Percentiles rank a stretch among this genome's conserved stretches.
These are phyloP conservation scores for Myiotriccus ornatus DNA, from an alignment of 2,797 vertebrate genomes.

Conservation along the genomic window DNA sequence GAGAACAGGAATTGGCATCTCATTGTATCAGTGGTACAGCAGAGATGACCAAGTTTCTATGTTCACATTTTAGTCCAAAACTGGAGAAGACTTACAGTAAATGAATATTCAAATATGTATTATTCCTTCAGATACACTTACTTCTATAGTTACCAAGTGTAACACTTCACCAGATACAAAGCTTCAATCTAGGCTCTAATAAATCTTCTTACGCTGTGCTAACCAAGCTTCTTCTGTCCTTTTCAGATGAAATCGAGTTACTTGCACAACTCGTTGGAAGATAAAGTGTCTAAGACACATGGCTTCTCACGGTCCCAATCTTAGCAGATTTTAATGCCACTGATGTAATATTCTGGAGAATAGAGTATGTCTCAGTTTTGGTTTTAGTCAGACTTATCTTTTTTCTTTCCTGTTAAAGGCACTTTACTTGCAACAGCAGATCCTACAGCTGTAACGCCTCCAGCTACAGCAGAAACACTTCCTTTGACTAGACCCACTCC, in stretches of 20 bases:
- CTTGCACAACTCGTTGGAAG: constrained; percentile 70
- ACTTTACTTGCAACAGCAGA: constrained; percentile 93
- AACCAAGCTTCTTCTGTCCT: constrained; percentile 66
- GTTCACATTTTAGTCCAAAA: constrained; percentile 77
- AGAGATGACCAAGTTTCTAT: constrained; percentile 46
- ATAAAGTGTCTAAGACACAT: constrained; percentile 61
- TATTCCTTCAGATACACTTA: constrained; percentile 68
- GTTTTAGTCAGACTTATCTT: constrained; percentile 96
- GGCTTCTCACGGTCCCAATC: constrained; percentile 69
- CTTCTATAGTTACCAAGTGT: constrained; percentile 69
- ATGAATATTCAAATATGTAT: constrained; percentile 65
- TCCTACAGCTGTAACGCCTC: constrained; percentile 89
- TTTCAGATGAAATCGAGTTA: constrained; percentile 60
- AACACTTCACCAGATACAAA: constrained; percentile 78
- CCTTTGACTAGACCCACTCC: constrained; percentile 94
- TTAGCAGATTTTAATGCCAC: constrained; percentile 68
- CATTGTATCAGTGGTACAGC: not conserved
- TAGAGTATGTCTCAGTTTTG: constrained; percentile 25
- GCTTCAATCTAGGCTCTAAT: constrained; percentile 70
- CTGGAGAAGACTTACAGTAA: constrained; percentile 67
- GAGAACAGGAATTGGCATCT: constrained; percentile 58
- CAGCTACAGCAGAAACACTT: constrained; percentile 89
- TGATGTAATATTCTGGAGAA: constrained; percentile 43
- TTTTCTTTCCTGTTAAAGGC: constrained; percentile 91
- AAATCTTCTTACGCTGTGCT: constrained; percentile 64